Evolutionary conservation across 1,140 invertebrate species (phyloP), one percentile per base, ranked within the genome.

Genomic region (Stratiolaelaps scimitus): DNA sequence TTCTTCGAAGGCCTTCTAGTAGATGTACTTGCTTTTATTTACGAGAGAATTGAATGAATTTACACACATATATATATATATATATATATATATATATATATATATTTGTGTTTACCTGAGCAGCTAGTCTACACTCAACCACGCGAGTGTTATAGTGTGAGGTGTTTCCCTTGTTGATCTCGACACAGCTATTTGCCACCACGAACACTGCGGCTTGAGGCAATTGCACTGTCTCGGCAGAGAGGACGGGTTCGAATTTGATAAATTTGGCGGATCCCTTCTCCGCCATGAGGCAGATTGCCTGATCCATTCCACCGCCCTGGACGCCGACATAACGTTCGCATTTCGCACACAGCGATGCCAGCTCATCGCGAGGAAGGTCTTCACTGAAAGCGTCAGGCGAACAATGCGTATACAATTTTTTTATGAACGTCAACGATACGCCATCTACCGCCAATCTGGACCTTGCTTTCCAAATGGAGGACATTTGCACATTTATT

Each of bases 231-330:
- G 90, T 83, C 43, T 80, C 81, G 5, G 85, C 83, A 68, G 80
- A 80, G 15, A 98, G 75, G 15, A 2, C 34, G 0, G 95, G 95
- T 73, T 91, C 83, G 78, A 96, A 99, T 71, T 94, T 86, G 70
- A 99, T 98, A 68, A 90, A 80, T 74, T 91, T 89, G 0, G 90
- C 90, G 71, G 81, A 84, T 68, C 86, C 85, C 85, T 69, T 43
- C 73, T 87, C 83, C 1, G 89, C 93, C 20, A 98, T 81, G 77
- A 97, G 90, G 64, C 89, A 89, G 72, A 97, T 97, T 0, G 95
- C 92, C 79, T 99, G 96, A 76, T 99, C 96, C 96, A 99, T 99
- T 69, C 94, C 95, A 44, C 95, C 96, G 30, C 94, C 93, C 77
- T 92, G 83, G 4, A 79, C 81, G 17, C 94, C 95, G 71, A 98